Evolutionary conservation across 1,140 invertebrate genomes (phyloP).

Genomic region (Ctenoplectra terminalis): DNA sequence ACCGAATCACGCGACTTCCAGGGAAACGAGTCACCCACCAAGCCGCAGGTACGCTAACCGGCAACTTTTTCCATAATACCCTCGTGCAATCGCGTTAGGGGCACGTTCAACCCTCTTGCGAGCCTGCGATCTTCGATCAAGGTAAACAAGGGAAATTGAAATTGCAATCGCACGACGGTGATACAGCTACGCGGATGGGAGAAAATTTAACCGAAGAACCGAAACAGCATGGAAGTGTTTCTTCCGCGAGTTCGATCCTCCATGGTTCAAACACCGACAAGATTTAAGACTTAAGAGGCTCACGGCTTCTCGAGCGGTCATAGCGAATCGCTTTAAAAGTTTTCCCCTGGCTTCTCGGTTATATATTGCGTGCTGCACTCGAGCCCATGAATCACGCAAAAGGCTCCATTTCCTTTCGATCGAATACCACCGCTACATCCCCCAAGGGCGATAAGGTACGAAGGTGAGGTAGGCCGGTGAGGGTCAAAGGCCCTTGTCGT

Average conservation of each 20-base stretch:
- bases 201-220: not conserved
- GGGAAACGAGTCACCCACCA: slow-evolving; percentile 46
- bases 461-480: slow-evolving; percentile 8
- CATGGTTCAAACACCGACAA: not conserved
- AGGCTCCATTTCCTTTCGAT: slow-evolving; percentile 46
- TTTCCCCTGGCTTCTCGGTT: not conserved
- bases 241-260: not conserved
- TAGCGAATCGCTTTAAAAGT: slow-evolving; percentile 24
- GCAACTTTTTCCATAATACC: slow-evolving; percentile 10
- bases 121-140: slow-evolving; percentile 35
- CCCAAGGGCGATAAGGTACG: slow-evolving; percentile 33
- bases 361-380: slow-evolving; percentile 21
- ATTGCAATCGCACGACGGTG: slow-evolving; percentile 2
- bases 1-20: slow-evolving; percentile 63
- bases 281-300: slow-evolving; percentile 11
- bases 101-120: not conserved
- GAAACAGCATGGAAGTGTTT: not conserved
- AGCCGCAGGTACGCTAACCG: not conserved
- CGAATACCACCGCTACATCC: slow-evolving; percentile 15
- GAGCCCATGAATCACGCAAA: slow-evolving; percentile 23
- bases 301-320: not conserved
- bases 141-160: slow-evolving; percentile 30
- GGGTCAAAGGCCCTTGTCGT: slow-evolving; percentile 39
- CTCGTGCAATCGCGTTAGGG: not conserved
- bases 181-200: not conserved